Conservation (phyloP, 2,113 vertebrate genomes). For the Phycodurus eques region DNA sequence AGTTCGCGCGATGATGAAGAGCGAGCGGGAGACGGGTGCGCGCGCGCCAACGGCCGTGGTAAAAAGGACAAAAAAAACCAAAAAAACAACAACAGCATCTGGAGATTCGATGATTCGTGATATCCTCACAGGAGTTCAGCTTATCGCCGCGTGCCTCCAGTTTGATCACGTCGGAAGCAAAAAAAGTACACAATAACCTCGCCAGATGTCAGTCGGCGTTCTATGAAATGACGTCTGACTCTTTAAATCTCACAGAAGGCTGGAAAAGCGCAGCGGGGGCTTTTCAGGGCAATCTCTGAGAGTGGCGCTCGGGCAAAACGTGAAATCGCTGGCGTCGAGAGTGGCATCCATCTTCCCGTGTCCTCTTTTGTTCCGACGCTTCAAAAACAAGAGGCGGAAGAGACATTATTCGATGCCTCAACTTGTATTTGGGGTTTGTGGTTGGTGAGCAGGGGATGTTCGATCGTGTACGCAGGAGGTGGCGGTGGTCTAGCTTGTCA, state of each 20-base stretch:
- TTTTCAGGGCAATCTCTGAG: constrained; percentile 66
- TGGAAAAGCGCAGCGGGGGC: constrained; percentile 38
- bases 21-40: constrained; percentile 24
- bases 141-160: constrained; percentile 32
- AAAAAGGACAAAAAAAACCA: neutral
- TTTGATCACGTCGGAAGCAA: constrained; percentile 49
- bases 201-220: constrained; percentile 34
- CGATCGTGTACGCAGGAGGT: neutral
- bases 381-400: neutral
- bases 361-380: neutral
- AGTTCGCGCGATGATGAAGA: constrained; percentile 62
- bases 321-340: constrained; percentile 58
- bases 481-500: neutral
- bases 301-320: constrained; percentile 57
- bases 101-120: neutral
- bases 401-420: neutral
- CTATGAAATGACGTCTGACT: constrained; percentile 38
- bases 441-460: neutral
- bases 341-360: constrained; percentile 25
- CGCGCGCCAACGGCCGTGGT: neutral
- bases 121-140: constrained; percentile 30
- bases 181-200: constrained; percentile 42
- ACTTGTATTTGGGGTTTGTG: neutral
- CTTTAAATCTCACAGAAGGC: constrained; percentile 38
- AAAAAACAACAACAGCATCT: neutral